Evolutionary conservation across 2,888 invertebrate species (phyloP).

Genomic region (Chymomyza caudatula): DNA sequence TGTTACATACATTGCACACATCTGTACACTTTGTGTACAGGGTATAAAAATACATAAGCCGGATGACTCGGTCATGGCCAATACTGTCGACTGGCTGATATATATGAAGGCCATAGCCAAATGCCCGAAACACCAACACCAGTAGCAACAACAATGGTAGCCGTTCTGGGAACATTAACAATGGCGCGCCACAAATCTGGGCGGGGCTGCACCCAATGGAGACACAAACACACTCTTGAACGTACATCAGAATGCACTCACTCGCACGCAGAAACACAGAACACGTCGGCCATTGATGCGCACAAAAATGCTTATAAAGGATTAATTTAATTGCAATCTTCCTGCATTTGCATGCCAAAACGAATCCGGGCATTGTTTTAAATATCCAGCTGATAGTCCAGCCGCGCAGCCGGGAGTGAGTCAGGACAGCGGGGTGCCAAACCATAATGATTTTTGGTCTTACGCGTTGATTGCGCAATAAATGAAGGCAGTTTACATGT

Average conservation of each 20-base stretch:
- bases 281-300: constrained; percentile 54
- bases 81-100: constrained; percentile 33
- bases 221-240: not conserved
- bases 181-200: not conserved
- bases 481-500: not conserved
- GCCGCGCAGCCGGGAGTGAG: constrained; percentile 3
- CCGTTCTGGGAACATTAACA: not conserved
- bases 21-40: constrained; percentile 2
- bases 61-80: constrained; percentile 35
- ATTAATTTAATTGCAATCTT: constrained; percentile 71
- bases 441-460: constrained; percentile 46
- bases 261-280: not conserved
- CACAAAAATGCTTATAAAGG: constrained; percentile 69
- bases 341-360: constrained; percentile 11
- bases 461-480: constrained; percentile 3
- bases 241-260: not conserved
- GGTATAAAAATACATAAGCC: constrained; percentile 8
- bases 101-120: constrained; percentile 38
- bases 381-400: not conserved
- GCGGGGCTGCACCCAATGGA: not conserved
- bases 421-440: constrained; percentile 42
- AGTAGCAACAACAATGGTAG: not conserved
- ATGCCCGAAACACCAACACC: constrained; percentile 33
- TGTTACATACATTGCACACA: constrained; percentile 22
- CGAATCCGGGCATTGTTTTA: not conserved